Conservation (phyloP, 2,888 invertebrate genomes). For the Leptopilina syphax region DNA sequence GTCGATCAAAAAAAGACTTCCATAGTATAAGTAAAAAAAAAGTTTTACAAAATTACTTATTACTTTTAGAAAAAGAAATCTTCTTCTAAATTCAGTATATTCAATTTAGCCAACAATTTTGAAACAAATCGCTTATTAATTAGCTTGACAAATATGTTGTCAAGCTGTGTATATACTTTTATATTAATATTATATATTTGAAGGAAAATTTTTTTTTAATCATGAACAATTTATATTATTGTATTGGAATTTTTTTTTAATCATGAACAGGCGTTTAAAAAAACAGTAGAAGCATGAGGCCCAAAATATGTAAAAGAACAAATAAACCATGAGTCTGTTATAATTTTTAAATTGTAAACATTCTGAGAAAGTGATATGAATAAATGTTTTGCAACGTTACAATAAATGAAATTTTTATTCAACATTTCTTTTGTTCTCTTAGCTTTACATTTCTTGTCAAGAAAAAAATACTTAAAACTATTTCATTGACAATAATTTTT, state of each 20-base stretch:
- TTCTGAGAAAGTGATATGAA: slow-evolving; percentile 63
- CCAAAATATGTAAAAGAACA: background rate
- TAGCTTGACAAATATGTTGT: background rate
- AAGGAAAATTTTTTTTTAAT: background rate
- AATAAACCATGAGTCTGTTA: slow-evolving; percentile 50
- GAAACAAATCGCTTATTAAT: background rate
- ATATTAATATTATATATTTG: background rate
- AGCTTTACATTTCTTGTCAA: too few relatives aligned
- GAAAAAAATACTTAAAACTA: background rate
- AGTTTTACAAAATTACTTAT: slow-evolving; percentile 36
- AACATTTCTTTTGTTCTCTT: background rate
- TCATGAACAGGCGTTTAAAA: too few relatives aligned
- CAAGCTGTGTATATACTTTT: slow-evolving; percentile 8
- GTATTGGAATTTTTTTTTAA: too few relatives aligned
- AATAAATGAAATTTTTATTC: slow-evolving; percentile 39
- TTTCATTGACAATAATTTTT: slow-evolving; percentile 14
- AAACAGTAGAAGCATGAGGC: too few relatives aligned
- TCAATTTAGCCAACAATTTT: background rate
- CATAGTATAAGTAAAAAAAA: slow-evolving; percentile 48
- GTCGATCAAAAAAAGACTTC: slow-evolving; percentile 41
- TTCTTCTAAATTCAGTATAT: background rate
- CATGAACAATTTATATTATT: background rate
- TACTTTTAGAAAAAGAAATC: background rate
- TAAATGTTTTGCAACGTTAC: slow-evolving; percentile 70
- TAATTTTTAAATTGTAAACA: slow-evolving; percentile 64